These are phyloP conservation scores for Spea hammondii DNA, from an alignment of 2,797 vertebrate species.

Conservation along the genomic window DNA sequence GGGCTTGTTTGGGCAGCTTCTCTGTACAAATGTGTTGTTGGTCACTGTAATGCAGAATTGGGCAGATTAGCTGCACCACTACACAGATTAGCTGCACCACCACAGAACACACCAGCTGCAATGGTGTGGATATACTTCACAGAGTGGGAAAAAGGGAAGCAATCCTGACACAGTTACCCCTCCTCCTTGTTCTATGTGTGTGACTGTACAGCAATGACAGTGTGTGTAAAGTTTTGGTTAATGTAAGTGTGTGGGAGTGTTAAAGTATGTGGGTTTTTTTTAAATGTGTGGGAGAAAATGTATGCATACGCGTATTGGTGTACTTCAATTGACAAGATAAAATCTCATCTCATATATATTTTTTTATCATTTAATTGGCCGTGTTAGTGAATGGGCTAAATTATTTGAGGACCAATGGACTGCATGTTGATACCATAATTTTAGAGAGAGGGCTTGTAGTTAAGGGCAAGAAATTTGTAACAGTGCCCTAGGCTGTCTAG, in stretches of 20 bases:
- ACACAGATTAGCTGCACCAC: too few species aligned
- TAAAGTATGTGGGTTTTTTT: not conserved
- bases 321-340: not conserved
- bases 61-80: too few species aligned
- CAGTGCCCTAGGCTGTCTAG: slow-evolving; percentile 12
- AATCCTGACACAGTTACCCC: not conserved
- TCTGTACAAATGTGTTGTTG: too few species aligned
- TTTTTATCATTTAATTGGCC: not conserved
- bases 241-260: slow-evolving; percentile 7
- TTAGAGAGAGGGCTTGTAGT: not conserved
- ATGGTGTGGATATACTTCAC: not conserved
- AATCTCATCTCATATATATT: too few species aligned
- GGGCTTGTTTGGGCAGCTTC: too few species aligned
- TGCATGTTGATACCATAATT: slow-evolving; percentile 11
- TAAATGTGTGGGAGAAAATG: slow-evolving; percentile 4
- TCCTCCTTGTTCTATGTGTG: not conserved
- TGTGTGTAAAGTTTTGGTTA: not conserved
- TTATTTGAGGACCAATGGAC: not conserved
- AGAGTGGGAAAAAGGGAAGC: not conserved
- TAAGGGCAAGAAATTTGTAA: slow-evolving; percentile 3
- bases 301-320: not conserved
- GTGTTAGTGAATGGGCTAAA: not conserved
- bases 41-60: too few species aligned
- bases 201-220: not conserved
- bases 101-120: not conserved